phyloP scores from a whole-genome alignment of 2,888 invertebrate genomes.

The Drosophila anomalata region DNA sequence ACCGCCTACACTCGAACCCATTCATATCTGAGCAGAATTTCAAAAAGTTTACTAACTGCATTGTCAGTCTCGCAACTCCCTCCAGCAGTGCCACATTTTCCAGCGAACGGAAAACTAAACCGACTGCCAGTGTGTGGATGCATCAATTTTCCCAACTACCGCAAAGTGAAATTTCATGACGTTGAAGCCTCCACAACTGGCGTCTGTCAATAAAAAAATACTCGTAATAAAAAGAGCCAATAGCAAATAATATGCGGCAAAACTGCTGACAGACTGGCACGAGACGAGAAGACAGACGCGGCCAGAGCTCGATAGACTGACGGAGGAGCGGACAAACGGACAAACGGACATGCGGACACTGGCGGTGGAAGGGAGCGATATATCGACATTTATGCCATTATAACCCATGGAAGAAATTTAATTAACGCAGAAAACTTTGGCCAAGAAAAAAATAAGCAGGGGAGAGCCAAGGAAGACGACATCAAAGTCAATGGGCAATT shows the following conservation, averaged over 20 bases:
- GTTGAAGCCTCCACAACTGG: slow-evolving; percentile 34
- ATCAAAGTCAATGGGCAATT: slow-evolving; percentile 63
- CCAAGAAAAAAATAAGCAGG: slow-evolving; percentile 25
- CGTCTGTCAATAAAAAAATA: slow-evolving; percentile 47
- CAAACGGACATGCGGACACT: not conserved
- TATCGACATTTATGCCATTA: slow-evolving; percentile 69
- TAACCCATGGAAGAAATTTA: slow-evolving; percentile 64
- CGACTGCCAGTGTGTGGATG: slow-evolving; percentile 29
- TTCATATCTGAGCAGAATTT: slow-evolving; percentile 29
- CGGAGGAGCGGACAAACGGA: not conserved
- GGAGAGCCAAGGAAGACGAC: slow-evolving; percentile 36
- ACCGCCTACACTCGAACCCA: slow-evolving; percentile 13
- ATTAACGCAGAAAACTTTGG: slow-evolving; percentile 61
- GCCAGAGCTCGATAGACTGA: slow-evolving; percentile 14
- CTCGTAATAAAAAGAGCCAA: slow-evolving; percentile 45
- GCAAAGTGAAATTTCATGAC: slow-evolving; percentile 73
- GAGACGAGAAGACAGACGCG: slow-evolving; percentile 3
- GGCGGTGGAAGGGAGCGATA: slow-evolving; percentile 8
- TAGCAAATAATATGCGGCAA: slow-evolving; percentile 70
- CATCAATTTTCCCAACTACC: slow-evolving; percentile 52
- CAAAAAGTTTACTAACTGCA: slow-evolving; percentile 43
- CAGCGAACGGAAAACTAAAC: slow-evolving; percentile 28
- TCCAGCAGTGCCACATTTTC: slow-evolving; percentile 3
- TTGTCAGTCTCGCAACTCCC: slow-evolving; percentile 37
- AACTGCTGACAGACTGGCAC: slow-evolving; percentile 54